Base-by-base conservation (phyloP, 2,888 invertebrate genomes). In the Patella caerulea region DNA sequence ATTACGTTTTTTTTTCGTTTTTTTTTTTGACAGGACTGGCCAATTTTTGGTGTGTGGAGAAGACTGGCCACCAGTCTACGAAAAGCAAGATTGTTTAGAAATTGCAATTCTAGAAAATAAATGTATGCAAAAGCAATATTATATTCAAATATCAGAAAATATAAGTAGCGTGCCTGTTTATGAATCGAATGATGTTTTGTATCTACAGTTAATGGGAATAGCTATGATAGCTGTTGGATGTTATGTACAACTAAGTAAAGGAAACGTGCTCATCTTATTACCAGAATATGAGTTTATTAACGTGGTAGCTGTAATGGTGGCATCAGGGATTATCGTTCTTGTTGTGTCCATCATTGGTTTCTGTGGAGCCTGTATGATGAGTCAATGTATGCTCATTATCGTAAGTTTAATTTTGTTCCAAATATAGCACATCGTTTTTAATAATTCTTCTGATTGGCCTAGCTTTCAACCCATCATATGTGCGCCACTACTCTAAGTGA, bases 281-380 rank as follows among this genome's bases (percentile, higher is more conserved):
- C 2, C 94, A 94, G 85, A 81, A 86, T 94, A 95, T 91, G 94
- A 94, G 73, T 94, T 95, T 76, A 93, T 95, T 81, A 95, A 95
- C 83, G 95, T 95, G 17, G 96, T 96, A 89, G 94, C 94, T 53
- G 91, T 96, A 78, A 94, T 95, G 83, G 94, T 96, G 82, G 93
- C 94, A 70, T 93, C 95, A 24, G 96, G 96, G 69, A 93, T 94
- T 65, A 92, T 95, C 74, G 95, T 95, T 53, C 94, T 96, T 88
- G 93, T 95, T 79, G 94, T 96, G 11, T 95, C 96, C 74, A 95
- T 96, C 91, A 94, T 96, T 85, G 96, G 96, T 81, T 96, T 96
- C 90, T 95, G 96, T 88, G 96, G 96, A 15, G 94, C 96, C 70
- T 95, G 95, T 95, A 94, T 95, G 88, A 95, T 95, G 90, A 96